Percentiles rank a stretch among this genome's conserved stretches.
These are phyloP conservation scores for Holcopasites calliopsidis DNA, from an alignment of 1,140 invertebrate species.

Conservation along the genomic window DNA sequence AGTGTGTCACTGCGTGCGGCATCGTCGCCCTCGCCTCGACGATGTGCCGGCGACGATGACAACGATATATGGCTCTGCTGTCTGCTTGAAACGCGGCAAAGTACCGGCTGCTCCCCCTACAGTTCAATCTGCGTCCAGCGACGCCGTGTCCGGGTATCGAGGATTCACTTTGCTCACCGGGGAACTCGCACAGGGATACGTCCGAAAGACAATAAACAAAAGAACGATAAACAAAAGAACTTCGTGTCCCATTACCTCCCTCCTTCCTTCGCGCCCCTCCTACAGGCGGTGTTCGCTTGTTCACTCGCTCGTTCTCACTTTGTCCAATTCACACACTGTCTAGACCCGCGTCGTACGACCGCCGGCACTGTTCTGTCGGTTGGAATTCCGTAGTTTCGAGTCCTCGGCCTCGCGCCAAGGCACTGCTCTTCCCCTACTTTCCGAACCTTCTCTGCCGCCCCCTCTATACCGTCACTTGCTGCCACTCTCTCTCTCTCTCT, in stretches of 20 bases:
- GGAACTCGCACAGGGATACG: background rate
- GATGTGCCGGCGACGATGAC: conserved; percentile 25
- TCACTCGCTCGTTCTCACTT: conserved; percentile 1
- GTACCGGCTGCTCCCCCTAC: background rate
- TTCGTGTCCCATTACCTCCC: conserved; percentile 3
- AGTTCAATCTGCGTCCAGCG: background rate
- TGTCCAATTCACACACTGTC: conserved; percentile 16
- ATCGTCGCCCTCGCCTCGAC: conserved; percentile 46
- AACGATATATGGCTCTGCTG: background rate
- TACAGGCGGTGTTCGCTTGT: background rate
- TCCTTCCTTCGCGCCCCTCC: background rate
- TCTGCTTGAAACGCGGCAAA: background rate
- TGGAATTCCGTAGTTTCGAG: conserved; percentile 72
- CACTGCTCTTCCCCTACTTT: conserved; percentile 49
- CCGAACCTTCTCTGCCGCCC: conserved; percentile 40
- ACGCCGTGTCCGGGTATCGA: background rate
- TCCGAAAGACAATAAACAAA: background rate
- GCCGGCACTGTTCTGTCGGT: conserved; percentile 71
- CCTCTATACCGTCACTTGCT: conserved; percentile 53
- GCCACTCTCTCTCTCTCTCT: conserved; percentile 19
- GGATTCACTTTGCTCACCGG: background rate
- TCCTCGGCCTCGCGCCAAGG: conserved; percentile 68
- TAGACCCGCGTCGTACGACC: conserved; percentile 64
- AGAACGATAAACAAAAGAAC: conserved; percentile 35
- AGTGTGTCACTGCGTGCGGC: conserved; percentile 47